Percentiles rank a stretch among this genome's conserved stretches.
phyloP scores from a whole-genome alignment of 37 sponge, comb jelly and placozoan genomes.

The Halisarca cf. caerulea region DNA sequence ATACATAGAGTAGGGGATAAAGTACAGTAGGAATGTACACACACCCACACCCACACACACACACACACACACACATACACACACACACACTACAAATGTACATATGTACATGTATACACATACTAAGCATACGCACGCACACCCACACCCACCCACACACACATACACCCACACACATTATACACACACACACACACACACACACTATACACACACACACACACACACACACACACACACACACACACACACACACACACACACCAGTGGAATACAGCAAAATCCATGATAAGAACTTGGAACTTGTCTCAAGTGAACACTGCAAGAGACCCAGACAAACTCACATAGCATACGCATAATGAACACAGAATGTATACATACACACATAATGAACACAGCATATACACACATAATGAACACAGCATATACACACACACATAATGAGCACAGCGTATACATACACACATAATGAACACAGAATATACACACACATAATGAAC shows the following conservation, averaged over 20 bases:
- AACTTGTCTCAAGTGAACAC: not conserved
- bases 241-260: slow-evolving; percentile 23
- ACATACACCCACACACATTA: not conserved
- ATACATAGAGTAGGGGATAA: too few relatives aligned
- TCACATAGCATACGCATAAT: too few relatives aligned
- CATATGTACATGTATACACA: too few relatives aligned
- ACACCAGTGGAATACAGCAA: not conserved
- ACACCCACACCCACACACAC: not conserved
- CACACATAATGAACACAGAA: too few relatives aligned
- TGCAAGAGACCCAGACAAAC: not conserved
- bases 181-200: slow-evolving; percentile 16
- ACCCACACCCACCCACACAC: too few relatives aligned
- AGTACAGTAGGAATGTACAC: not conserved
- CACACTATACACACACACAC: slow-evolving; percentile 34
- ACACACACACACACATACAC: slow-evolving; percentile 12
- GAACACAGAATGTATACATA: not conserved
- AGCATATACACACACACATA: too few relatives aligned
- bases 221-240: slow-evolving; percentile 27
- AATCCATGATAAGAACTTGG: not conserved
- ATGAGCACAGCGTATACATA: too few relatives aligned
- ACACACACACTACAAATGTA: not conserved
- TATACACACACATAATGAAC: too few relatives aligned
- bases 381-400: too few relatives aligned
- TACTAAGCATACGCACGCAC: too few relatives aligned
- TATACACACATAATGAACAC: too few relatives aligned